Percentiles rank a stretch among this genome's conserved stretches.
Evolutionary conservation across 1,140 invertebrate species (phyloP).

Genomic region (Rhyacophila brunnea): DNA sequence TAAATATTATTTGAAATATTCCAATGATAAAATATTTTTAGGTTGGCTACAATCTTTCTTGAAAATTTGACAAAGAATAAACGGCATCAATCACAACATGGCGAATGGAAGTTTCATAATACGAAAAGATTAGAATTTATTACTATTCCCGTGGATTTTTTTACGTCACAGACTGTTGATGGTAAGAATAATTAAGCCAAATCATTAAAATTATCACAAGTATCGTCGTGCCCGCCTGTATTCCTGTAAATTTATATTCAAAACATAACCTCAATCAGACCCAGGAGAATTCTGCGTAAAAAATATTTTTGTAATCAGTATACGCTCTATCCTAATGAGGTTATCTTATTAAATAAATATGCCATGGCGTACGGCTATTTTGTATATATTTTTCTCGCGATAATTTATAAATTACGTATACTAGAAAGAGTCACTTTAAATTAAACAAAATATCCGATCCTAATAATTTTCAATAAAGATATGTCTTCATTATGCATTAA

Average conservation of each 20-base stretch:
- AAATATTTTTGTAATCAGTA: neutral
- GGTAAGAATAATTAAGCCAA: constrained; percentile 8
- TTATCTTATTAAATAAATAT: too few relatives aligned
- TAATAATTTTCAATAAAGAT: too few relatives aligned
- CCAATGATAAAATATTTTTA: too few relatives aligned
- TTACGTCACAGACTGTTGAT: constrained; percentile 11
- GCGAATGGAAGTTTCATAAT: constrained; percentile 30
- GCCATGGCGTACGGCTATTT: too few relatives aligned
- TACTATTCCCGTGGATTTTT: constrained; percentile 2
- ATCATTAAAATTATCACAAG: neutral
- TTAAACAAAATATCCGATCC: too few relatives aligned
- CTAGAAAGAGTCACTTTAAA: too few relatives aligned
- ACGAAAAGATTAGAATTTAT: constrained; percentile 17
- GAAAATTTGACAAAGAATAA: constrained; percentile 26
- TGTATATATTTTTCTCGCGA: too few relatives aligned
- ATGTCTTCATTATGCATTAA: too few relatives aligned
- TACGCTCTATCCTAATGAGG: too few relatives aligned
- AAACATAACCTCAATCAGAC: constrained; percentile 22
- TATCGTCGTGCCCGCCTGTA: neutral
- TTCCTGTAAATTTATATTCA: neutral
- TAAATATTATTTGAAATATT: too few relatives aligned
- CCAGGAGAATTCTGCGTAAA: constrained; percentile 13
- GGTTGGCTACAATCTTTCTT: constrained; percentile 15
- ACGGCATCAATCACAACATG: constrained; percentile 31
- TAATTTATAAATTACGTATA: too few relatives aligned